These are phyloP conservation scores for Catalaphyllia jardinei DNA, from an alignment of 64 coral and sea anemone species.

Conservation along the genomic window DNA sequence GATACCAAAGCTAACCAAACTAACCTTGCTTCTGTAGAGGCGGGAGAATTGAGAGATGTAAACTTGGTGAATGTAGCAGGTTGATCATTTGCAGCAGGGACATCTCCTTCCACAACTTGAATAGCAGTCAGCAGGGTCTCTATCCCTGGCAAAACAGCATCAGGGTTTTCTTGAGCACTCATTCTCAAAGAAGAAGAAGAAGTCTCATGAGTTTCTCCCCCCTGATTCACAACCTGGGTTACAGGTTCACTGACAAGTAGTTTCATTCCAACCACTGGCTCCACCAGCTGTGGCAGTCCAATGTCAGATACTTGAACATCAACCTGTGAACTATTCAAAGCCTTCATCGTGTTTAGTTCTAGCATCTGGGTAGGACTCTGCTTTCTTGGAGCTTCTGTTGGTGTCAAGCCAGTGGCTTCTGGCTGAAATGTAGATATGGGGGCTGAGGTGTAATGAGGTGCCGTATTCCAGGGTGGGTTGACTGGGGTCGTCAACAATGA, in stretches of 20 bases:
- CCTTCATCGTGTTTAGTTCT: background rate
- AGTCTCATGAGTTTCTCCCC: background rate
- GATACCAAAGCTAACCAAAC: conserved; percentile 2
- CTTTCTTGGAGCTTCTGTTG: background rate
- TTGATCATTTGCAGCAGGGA: background rate
- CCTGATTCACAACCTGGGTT: background rate
- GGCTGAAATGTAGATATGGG: background rate
- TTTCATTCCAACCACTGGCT: background rate
- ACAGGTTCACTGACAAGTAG: background rate
- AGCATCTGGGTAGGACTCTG: background rate
- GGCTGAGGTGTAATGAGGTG: background rate
- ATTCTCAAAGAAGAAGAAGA: background rate
- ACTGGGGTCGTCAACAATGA: background rate
- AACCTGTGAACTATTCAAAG: background rate
- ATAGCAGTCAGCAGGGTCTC: conserved; percentile 39
- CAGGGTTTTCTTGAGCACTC: conserved; percentile 8
- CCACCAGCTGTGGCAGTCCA: background rate
- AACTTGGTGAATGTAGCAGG: background rate
- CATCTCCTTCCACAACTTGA: conserved; percentile 24
- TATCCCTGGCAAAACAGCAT: conserved; percentile 26
- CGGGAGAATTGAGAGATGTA: background rate
- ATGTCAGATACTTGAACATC: background rate
- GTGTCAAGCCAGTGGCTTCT: background rate
- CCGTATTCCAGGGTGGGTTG: background rate
- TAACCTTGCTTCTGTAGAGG: background rate